Conservation (phyloP, 35 echinoderm and acorn worm species). For the Lytechinus variegatus region DNA sequence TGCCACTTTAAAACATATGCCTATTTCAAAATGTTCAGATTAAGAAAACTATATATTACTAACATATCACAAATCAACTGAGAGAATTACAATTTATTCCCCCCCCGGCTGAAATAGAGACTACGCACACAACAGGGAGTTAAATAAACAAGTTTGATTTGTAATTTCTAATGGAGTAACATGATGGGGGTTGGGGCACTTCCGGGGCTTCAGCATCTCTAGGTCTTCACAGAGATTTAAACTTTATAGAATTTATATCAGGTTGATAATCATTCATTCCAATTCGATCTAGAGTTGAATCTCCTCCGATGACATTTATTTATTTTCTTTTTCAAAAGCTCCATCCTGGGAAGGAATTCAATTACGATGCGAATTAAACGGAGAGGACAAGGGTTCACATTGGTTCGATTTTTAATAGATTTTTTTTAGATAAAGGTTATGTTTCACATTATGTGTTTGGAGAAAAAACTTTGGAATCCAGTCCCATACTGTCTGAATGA, state of each 20-base stretch:
- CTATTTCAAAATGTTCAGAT: too few species aligned
- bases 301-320: neutral
- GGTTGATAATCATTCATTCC: neutral
- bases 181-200: neutral
- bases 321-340: neutral
- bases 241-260: neutral
- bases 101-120: neutral
- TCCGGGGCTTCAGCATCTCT: neutral
- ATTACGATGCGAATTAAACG: neutral
- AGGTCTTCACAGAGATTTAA: neutral
- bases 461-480: neutral
- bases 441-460: too few species aligned
- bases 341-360: neutral
- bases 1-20: too few species aligned
- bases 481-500: neutral
- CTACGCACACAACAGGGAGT: neutral
- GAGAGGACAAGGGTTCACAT: neutral
- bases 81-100: too few species aligned
- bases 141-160: slow-evolving; percentile 11
- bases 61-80: too few species aligned
- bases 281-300: neutral
- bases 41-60: too few species aligned
- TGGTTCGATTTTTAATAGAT: too few species aligned
- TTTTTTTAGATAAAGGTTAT: too few species aligned
- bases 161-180: neutral